Percentiles rank a stretch among this genome's conserved stretches.
These are phyloP conservation scores for Folsomia manolachei DNA, from an alignment of 2,888 invertebrate species.

Conservation along the genomic window DNA sequence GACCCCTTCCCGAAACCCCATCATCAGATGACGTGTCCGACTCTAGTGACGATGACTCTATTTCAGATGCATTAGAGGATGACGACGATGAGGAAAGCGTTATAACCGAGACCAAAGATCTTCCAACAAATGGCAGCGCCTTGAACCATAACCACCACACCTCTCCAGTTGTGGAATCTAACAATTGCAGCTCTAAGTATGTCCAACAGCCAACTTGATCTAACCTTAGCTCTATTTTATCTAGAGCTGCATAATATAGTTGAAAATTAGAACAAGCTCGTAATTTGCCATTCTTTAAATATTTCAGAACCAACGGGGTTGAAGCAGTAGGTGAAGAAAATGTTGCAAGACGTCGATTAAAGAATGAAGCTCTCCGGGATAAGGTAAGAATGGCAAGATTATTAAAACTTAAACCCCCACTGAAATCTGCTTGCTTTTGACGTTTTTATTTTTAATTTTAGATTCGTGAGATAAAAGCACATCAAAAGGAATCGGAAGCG, in stretches of 20 bases:
- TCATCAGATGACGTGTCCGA: conserved; percentile 35
- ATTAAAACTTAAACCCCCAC: no score
- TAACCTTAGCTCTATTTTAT: neutral
- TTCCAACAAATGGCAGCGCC: conserved; percentile 6
- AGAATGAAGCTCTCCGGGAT: conserved; percentile 45
- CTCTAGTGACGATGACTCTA: conserved; percentile 31
- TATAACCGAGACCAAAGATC: neutral
- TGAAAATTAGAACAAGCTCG: no score
- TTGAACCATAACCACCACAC: neutral
- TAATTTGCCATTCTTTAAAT: no score
- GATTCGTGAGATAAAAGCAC: conserved; percentile 49
- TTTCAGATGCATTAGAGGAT: conserved; percentile 26
- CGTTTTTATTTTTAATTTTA: no score
- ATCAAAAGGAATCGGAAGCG: conserved; percentile 50
- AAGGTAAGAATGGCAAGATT: no score
- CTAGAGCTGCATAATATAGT: no score
- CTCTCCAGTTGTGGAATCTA: conserved; percentile 5
- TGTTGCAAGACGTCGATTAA: conserved; percentile 39
- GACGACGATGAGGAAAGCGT: conserved; percentile 32
- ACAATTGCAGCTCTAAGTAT: neutral
- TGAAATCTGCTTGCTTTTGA: no score
- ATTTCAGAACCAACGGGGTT: conserved; percentile 47
- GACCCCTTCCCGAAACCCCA: conserved; percentile 42
- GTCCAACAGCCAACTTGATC: no score
- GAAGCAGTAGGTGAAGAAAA: conserved; percentile 31